A percentile compares a stretch with the other conserved stretches of the same genome.
These are phyloP conservation scores for Tokudaia tokunoshimensis DNA, from an alignment of 2,797 vertebrate genomes.

Conservation along the genomic window DNA sequence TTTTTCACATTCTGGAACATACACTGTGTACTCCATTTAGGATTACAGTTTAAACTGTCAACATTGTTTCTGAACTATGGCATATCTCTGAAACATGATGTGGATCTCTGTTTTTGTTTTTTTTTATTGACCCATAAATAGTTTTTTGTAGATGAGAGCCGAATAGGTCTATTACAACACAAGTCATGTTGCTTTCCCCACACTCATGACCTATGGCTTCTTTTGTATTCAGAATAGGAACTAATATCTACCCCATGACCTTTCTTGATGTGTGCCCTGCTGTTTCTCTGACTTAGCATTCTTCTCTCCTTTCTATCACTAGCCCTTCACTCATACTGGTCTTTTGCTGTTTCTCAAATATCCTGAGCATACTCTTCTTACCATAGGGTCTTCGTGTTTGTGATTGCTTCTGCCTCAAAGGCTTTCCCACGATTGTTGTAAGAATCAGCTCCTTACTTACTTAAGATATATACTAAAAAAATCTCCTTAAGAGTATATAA, in stretches of 20 bases:
- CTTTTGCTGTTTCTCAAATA: not conserved
- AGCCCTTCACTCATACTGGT: not conserved
- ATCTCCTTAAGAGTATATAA: not conserved
- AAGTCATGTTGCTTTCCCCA: not conserved
- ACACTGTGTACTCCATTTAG: not conserved
- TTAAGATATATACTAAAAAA: slow-evolving; percentile 13
- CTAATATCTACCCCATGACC: not conserved
- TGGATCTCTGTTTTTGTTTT: not conserved
- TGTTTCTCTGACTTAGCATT: slow-evolving; percentile 16
- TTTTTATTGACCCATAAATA: not conserved
- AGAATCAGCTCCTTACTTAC: not conserved
- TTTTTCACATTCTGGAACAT: not conserved
- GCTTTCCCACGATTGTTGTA: not conserved
- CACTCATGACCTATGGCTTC: not conserved
- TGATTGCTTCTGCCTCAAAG: not conserved
- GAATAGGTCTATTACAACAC: not conserved
- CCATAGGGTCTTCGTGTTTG: not conserved
- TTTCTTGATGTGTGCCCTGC: not conserved
- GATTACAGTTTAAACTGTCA: not conserved
- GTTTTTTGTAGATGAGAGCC: not conserved
- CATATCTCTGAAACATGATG: not conserved
- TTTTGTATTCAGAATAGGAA: not conserved
- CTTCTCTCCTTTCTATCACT: not conserved
- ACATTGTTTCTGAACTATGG: not conserved
- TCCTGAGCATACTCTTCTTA: not conserved